Percentiles rank a stretch among this genome's conserved stretches.
Conservation (phyloP, 1,140 invertebrate genomes). For the Danaus plexippus region DNA sequence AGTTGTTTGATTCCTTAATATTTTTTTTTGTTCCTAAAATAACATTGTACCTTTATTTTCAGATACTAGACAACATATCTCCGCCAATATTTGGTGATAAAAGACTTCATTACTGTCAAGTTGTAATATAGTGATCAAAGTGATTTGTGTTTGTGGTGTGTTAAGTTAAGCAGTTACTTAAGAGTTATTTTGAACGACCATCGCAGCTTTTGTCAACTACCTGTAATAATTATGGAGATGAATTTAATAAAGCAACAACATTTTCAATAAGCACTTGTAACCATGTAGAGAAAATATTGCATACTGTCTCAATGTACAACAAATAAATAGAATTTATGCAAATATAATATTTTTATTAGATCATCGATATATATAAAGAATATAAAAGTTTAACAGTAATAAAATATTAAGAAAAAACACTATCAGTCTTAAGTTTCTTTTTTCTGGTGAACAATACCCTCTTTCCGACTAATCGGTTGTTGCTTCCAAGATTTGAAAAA, state of each 20-base stretch:
- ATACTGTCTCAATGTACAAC: not conserved
- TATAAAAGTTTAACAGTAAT: constrained; percentile 3
- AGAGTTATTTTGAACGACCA: not conserved
- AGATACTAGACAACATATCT: constrained; percentile 13
- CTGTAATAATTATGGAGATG: constrained; percentile 5
- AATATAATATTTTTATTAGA: constrained; percentile 3
- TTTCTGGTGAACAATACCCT: constrained; percentile 12
- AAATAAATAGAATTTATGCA: constrained; percentile 6
- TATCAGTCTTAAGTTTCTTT: too few species aligned
- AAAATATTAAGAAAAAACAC: too few species aligned
- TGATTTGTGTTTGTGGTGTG: constrained; percentile 14
- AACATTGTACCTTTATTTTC: constrained; percentile 12
- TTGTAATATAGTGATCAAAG: constrained; percentile 13
- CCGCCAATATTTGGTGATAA: constrained; percentile 4
- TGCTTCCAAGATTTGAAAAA: constrained; percentile 44
- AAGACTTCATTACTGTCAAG: constrained; percentile 3
- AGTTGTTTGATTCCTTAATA: too few species aligned
- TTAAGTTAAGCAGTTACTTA: constrained; percentile 1
- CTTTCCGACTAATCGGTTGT: constrained; percentile 40
- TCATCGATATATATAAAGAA: not conserved
- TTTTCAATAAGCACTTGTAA: too few species aligned
- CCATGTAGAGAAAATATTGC: too few species aligned
- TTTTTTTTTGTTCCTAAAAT: constrained; percentile 3
- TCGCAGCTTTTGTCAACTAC: not conserved
- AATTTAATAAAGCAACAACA: not conserved